phyloP scores from a whole-genome alignment of 2,113 vertebrate genomes.

The Takifugu bimaculatus region DNA sequence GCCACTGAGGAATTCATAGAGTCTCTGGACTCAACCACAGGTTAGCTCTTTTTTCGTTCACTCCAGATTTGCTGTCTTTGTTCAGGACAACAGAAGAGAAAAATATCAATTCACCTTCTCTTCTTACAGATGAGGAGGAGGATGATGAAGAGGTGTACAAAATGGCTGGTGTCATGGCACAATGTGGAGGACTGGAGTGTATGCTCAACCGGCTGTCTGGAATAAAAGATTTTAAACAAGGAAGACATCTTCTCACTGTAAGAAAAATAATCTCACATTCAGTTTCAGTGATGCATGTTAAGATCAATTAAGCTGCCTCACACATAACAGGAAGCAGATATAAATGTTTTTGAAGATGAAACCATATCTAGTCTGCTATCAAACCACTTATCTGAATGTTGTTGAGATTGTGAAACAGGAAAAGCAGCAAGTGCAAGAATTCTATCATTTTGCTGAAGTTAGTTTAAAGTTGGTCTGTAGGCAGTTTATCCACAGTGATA shows the following conservation, averaged over 20 bases:
- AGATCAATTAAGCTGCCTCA: too few species aligned
- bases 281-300: too few species aligned
- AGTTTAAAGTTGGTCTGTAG: too few species aligned
- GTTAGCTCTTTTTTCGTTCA: constrained; percentile 58
- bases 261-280: constrained; percentile 46
- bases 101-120: constrained; percentile 1
- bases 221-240: constrained; percentile 98
- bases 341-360: too few species aligned
- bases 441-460: too few species aligned
- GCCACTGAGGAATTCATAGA: constrained; percentile 99
- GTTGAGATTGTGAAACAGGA: too few species aligned
- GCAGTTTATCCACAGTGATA: too few species aligned
- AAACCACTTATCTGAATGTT: too few species aligned
- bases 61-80: too few species aligned
- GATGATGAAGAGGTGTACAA: constrained; percentile 99
- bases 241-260: constrained; percentile 92
- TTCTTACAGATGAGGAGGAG: constrained; percentile 90
- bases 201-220: constrained; percentile 95
- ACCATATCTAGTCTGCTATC: too few species aligned
- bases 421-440: too few species aligned
- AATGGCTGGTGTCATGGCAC: constrained; percentile 98
- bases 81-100: not conserved
- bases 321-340: too few species aligned
- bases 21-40: constrained; percentile 95
- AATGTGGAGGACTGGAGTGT: constrained; percentile 93